Evolutionary conservation across 2,113 vertebrate genomes (phyloP).

Genomic region (Poeciliopsis occidentalis): DNA sequence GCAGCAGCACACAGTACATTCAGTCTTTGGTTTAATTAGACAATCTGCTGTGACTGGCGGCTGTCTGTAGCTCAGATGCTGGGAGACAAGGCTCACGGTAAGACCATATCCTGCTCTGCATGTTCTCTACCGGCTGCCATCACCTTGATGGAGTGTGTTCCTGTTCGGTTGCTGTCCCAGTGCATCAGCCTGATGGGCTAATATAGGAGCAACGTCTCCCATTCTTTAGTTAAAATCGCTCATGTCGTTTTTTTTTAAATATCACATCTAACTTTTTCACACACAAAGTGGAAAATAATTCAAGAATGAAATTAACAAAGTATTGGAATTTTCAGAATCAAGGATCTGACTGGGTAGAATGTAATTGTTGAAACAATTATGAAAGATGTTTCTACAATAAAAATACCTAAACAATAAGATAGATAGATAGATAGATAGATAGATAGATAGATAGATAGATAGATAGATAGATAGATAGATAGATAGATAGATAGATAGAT

Average conservation of each 20-base stretch:
- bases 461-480: background rate
- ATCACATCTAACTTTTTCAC: background rate
- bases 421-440: background rate
- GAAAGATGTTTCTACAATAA: background rate
- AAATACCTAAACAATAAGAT: background rate
- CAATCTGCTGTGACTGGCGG: slow-evolving; percentile 38
- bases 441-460: background rate
- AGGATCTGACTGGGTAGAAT: background rate
- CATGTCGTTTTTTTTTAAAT: no score
- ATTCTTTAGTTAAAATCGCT: no score
- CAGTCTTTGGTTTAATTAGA: slow-evolving; percentile 24
- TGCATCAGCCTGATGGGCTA: no score
- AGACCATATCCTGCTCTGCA: slow-evolving; percentile 18
- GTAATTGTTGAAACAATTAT: no score
- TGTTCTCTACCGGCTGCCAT: background rate
- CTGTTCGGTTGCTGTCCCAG: background rate
- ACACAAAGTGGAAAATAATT: background rate
- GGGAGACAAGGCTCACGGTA: slow-evolving; percentile 79
- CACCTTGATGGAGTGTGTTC: background rate
- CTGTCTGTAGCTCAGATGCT: slow-evolving; percentile 58
- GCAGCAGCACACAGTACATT: slow-evolving; percentile 25
- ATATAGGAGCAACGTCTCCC: no score
- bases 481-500: background rate
- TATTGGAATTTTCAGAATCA: background rate
- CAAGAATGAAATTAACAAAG: background rate